Conservation (phyloP, 1,140 invertebrate genomes). For the Hycleus phaleratus region DNA sequence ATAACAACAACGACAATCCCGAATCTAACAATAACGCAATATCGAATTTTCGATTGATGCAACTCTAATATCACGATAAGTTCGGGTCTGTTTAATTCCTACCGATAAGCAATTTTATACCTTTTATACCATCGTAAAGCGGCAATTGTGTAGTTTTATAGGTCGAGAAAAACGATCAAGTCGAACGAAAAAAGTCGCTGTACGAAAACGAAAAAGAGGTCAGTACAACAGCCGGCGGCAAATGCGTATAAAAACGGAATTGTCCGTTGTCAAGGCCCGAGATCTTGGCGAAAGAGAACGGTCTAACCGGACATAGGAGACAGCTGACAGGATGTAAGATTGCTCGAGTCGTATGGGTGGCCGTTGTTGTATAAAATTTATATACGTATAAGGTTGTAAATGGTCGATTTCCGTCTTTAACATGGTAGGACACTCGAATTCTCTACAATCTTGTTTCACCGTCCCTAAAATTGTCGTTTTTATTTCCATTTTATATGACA, state of each 20-base stretch:
- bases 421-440: background rate
- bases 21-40: too few species aligned
- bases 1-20: too few species aligned
- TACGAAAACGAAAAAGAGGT: background rate
- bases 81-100: background rate
- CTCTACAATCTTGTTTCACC: constrained; percentile 2
- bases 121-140: constrained; percentile 11
- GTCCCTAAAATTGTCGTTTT: background rate
- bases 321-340: constrained; percentile 13
- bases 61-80: too few species aligned
- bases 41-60: too few species aligned
- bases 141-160: constrained; percentile 9
- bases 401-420: constrained; percentile 9
- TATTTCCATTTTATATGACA: constrained; percentile 1
- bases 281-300: background rate
- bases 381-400: constrained; percentile 9
- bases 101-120: constrained; percentile 9
- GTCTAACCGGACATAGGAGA: constrained; percentile 2
- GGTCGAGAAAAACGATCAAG: constrained; percentile 9
- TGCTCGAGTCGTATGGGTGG: background rate
- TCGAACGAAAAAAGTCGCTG: background rate
- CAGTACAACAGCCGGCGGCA: constrained; percentile 8
- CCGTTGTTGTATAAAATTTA: constrained; percentile 6
- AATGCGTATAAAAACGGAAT: constrained; percentile 9
- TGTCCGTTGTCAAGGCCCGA: constrained; percentile 3